These are phyloP conservation scores for Penaeus indicus DNA, from an alignment of 1,140 invertebrate species.

Conservation along the genomic window DNA sequence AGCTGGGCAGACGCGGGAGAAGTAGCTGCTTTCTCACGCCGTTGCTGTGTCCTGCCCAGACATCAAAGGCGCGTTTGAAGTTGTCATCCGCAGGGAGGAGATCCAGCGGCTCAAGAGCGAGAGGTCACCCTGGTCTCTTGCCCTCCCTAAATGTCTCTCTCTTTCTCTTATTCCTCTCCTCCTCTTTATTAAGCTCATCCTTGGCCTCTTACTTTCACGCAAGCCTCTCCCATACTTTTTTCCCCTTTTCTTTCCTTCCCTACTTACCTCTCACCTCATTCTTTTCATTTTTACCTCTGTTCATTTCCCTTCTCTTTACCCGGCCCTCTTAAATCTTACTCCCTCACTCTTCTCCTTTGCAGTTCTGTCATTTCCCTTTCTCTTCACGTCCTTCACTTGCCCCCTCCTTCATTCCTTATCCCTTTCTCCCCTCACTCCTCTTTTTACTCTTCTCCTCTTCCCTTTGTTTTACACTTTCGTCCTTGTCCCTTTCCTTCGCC, in stretches of 20 bases:
- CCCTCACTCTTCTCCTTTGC: not conserved
- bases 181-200: not conserved
- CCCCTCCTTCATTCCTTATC: not conserved
- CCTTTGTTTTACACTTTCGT: too few relatives aligned
- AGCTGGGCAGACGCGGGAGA: not conserved
- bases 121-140: too few relatives aligned
- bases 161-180: conserved; percentile 21
- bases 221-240: too few relatives aligned
- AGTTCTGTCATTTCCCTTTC: not conserved
- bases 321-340: not conserved
- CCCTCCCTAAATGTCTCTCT: too few relatives aligned
- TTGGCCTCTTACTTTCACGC: too few relatives aligned
- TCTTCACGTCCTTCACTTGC: not conserved
- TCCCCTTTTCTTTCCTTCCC: not conserved
- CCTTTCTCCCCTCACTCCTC: not conserved
- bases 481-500: not conserved
- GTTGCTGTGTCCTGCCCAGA: not conserved
- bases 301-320: not conserved
- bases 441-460: not conserved
- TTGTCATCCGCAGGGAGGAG: not conserved
- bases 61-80: not conserved
- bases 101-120: too few relatives aligned
- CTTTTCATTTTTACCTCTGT: not conserved
- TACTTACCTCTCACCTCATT: not conserved
- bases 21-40: not conserved